Evolutionary conservation across 1,140 invertebrate species (phyloP).

Genomic region (Melitaea cinxia): DNA sequence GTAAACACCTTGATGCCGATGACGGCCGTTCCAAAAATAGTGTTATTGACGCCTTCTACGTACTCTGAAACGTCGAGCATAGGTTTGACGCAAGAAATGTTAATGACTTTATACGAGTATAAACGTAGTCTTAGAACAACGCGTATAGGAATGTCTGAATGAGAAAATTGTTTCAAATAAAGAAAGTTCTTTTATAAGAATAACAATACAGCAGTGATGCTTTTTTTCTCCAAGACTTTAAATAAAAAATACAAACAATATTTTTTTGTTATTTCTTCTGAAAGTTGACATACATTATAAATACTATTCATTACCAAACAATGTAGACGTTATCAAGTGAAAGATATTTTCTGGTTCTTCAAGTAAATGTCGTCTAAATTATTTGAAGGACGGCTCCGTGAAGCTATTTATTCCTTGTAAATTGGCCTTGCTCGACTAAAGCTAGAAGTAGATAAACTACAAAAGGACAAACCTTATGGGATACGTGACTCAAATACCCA

Average conservation of each 20-base stretch:
- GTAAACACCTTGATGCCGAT: conserved; percentile 52
- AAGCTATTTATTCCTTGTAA: conserved; percentile 20
- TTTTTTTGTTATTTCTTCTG: too few relatives aligned
- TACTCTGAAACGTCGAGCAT: conserved; percentile 47
- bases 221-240: too few relatives aligned
- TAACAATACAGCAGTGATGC: too few relatives aligned
- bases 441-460: conserved; percentile 19
- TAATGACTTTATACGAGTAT: conserved; percentile 51
- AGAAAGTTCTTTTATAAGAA: not conserved
- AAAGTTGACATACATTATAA: too few relatives aligned
- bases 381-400: conserved; percentile 38
- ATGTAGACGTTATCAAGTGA: not conserved
- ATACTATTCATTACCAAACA: too few relatives aligned
- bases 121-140: conserved; percentile 17
- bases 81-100: conserved; percentile 58
- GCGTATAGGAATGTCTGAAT: conserved; percentile 1
- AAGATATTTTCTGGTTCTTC: not conserved
- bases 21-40: conserved; percentile 57
- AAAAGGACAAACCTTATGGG: conserved; percentile 16
- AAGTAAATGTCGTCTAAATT: conserved; percentile 33
- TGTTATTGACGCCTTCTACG: conserved; percentile 50
- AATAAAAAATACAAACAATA: too few relatives aligned
- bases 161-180: not conserved
- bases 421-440: conserved; percentile 37
- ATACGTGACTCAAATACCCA: conserved; percentile 34